These are phyloP conservation scores for Temnothorax longispinosus DNA, from an alignment of 1,140 invertebrate species.

Conservation along the genomic window DNA sequence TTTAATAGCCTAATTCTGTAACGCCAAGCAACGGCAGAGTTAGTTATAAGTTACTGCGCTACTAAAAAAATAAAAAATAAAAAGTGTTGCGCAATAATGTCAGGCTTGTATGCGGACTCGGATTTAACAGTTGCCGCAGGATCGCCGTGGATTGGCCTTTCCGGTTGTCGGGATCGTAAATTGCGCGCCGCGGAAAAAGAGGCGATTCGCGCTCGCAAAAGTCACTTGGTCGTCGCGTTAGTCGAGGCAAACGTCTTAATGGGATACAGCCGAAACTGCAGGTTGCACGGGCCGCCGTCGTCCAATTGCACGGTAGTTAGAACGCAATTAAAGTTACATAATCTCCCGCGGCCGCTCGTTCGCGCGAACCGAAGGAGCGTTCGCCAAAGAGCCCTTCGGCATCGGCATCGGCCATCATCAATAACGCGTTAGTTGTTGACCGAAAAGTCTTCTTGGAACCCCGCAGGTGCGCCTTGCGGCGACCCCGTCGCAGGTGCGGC, in stretches of 20 bases:
- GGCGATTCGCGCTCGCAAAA: constrained; percentile 32
- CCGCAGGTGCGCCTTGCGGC: constrained; percentile 64
- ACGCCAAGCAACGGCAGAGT: not conserved
- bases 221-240: constrained; percentile 46
- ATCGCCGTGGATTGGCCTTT: constrained; percentile 19
- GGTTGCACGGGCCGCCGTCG: constrained; percentile 28
- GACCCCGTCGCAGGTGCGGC: constrained; percentile 27
- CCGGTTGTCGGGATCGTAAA: constrained; percentile 32
- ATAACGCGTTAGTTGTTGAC: constrained; percentile 70
- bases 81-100: not conserved
- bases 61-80: not conserved
- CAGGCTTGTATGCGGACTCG: not conserved
- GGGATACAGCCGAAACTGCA: constrained; percentile 55
- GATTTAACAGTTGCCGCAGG: constrained; percentile 3
- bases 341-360: constrained; percentile 52
- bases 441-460: constrained; percentile 54
- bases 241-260: constrained; percentile 66
- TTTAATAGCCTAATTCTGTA: not conserved
- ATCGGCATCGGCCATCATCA: constrained; percentile 48
- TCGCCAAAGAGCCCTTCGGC: constrained; percentile 34
- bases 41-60: not conserved
- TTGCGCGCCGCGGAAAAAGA: not conserved
- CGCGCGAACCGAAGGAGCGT: not conserved
- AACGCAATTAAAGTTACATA: constrained; percentile 74
- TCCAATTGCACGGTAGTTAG: constrained; percentile 74